phyloP scores from a whole-genome alignment of 2,888 invertebrate species.

The Elegia similella region DNA sequence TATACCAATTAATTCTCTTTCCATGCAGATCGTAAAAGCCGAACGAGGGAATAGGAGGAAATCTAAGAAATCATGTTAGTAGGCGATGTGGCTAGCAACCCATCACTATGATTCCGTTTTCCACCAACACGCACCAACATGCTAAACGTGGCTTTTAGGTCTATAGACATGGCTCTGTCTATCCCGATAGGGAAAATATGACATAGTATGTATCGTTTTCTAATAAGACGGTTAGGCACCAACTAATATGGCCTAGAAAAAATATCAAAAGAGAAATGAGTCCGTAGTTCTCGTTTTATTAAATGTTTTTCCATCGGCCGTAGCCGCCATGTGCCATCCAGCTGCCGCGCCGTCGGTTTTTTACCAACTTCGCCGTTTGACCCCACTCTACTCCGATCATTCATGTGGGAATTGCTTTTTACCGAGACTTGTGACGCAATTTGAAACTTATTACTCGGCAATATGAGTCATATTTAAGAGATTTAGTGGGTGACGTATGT shows the following conservation, averaged over 20 bases:
- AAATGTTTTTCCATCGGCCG: constrained; percentile 51
- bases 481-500: constrained; percentile 8
- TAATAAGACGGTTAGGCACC: neutral
- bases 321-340: constrained; percentile 68
- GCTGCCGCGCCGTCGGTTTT: constrained; percentile 70
- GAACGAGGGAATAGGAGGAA: no score
- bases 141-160: no score
- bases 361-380: constrained; percentile 74
- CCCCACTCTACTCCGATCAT: constrained; percentile 73
- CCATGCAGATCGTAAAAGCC: no score
- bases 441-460: constrained; percentile 42
- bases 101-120: no score
- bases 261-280: constrained; percentile 49
- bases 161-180: no score
- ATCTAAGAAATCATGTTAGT: no score
- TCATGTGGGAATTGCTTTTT: constrained; percentile 76
- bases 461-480: constrained; percentile 12
- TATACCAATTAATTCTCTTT: no score
- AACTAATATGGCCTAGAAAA: constrained; percentile 29
- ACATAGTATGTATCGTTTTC: no score
- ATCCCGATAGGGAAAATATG: no score
- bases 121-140: no score
- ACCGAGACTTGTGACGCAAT: constrained; percentile 48
- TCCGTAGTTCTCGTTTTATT: constrained; percentile 51
- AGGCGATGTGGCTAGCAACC: no score